phyloP scores from a whole-genome alignment of 1,140 invertebrate species.

The Trissolcus basalis region DNA sequence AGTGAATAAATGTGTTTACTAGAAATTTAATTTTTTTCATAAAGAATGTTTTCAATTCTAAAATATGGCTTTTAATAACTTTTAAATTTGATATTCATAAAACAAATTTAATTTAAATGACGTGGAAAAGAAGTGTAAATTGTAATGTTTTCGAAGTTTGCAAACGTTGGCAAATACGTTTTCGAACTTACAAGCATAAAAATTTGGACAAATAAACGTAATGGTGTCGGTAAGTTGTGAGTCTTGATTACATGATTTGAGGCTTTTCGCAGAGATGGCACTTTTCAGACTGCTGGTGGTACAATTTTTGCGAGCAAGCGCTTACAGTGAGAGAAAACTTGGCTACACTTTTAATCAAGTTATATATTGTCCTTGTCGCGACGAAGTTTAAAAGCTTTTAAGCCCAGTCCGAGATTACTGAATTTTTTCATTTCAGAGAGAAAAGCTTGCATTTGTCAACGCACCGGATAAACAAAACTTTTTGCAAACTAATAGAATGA shows the following conservation, averaged over 20 bases:
- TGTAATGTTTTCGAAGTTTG: no score
- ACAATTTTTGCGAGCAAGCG: conserved; percentile 6
- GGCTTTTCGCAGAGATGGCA: conserved; percentile 20
- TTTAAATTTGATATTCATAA: no score
- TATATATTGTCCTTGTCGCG: conserved; percentile 30
- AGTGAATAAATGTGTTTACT: no score
- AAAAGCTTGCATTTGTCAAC: conserved; percentile 19
- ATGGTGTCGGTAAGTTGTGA: conserved; percentile 7
- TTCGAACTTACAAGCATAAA: no score
- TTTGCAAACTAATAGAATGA: no score
- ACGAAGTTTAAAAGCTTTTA: conserved; percentile 57
- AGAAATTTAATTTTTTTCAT: no score
- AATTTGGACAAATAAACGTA: not conserved
- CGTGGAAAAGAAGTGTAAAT: no score
- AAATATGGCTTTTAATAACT: no score
- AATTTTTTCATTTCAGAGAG: conserved; percentile 27
- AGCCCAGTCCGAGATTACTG: conserved; percentile 33
- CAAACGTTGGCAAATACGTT: no score
- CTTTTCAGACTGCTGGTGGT: conserved; percentile 18
- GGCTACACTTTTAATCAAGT: conserved; percentile 48
- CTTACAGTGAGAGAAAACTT: conserved; percentile 26
- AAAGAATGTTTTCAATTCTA: no score
- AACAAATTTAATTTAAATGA: no score
- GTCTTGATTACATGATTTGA: conserved; percentile 28
- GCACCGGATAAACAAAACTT: conserved; percentile 1